Percentiles rank a stretch among this genome's conserved stretches.
These are phyloP conservation scores for Agrotis puta DNA, from an alignment of 2,888 invertebrate genomes.

Conservation along the genomic window DNA sequence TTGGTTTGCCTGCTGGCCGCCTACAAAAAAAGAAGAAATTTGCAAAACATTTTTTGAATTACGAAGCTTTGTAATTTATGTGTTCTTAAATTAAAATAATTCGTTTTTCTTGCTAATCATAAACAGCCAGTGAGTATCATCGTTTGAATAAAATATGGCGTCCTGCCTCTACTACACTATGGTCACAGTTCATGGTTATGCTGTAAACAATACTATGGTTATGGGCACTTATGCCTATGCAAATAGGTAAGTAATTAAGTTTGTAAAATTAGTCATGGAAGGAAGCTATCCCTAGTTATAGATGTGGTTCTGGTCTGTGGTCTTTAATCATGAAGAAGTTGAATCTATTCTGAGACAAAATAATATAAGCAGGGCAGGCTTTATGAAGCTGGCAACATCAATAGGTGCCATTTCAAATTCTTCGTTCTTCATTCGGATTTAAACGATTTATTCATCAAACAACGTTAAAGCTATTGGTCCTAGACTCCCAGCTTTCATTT, in stretches of 20 bases:
- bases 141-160: constrained; percentile 34
- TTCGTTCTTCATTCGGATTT: neutral
- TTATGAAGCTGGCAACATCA: no score
- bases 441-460: neutral
- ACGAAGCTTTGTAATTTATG: constrained; percentile 52
- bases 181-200: constrained; percentile 31
- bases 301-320: no score
- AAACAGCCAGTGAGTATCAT: constrained; percentile 34
- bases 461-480: neutral
- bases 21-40: constrained; percentile 36
- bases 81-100: constrained; percentile 54
- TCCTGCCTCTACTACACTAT: constrained; percentile 3
- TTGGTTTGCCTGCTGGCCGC: constrained; percentile 40
- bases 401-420: neutral
- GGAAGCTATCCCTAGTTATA: neutral
- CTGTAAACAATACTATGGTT: constrained; percentile 9
- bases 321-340: neutral
- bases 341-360: neutral
- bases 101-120: constrained; percentile 44
- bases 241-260: constrained; percentile 12
- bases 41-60: constrained; percentile 53
- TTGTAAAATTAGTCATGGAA: constrained; percentile 15
- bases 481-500: neutral
- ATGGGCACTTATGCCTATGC: neutral
- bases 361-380: neutral